Percentiles rank a stretch among this genome's conserved stretches.
These are phyloP conservation scores for Cinara cedri DNA, from an alignment of 2,888 invertebrate genomes.

Conservation along the genomic window DNA sequence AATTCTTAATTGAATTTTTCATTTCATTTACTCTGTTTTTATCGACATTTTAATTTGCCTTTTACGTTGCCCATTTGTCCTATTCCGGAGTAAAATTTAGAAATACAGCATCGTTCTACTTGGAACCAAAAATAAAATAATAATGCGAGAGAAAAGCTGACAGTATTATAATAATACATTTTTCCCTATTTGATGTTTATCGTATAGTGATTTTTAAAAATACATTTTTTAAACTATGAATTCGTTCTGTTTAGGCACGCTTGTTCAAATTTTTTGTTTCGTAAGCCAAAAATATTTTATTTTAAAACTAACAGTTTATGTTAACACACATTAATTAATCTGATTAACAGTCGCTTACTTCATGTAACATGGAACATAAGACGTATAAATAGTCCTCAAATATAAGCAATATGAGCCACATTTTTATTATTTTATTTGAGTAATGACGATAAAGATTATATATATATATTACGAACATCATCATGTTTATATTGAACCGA, in stretches of 20 bases:
- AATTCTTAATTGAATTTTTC: too few relatives aligned
- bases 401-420: too few relatives aligned
- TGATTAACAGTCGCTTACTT: conserved; percentile 18
- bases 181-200: conserved; percentile 14
- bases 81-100: too few relatives aligned
- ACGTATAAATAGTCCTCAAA: too few relatives aligned
- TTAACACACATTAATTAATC: conserved; percentile 17
- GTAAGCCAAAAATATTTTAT: conserved; percentile 18
- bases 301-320: conserved; percentile 24
- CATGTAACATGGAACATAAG: not conserved
- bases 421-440: not conserved
- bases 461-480: not conserved
- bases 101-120: too few relatives aligned
- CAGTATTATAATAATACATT: not conserved
- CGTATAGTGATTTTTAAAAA: conserved; percentile 2
- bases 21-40: too few relatives aligned
- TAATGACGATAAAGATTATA: conserved; percentile 9
- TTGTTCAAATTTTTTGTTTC: not conserved
- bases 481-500: conserved; percentile 7
- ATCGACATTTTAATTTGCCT: too few relatives aligned
- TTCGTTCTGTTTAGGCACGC: not conserved
- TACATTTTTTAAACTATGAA: conserved; percentile 22
- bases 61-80: too few relatives aligned
- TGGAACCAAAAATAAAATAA: not conserved
- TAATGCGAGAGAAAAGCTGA: not conserved